A percentile compares a stretch with the other conserved stretches of the same genome.
Evolutionary conservation across 2,113 vertebrate species (phyloP).

Genomic region (Tor tambroides): DNA sequence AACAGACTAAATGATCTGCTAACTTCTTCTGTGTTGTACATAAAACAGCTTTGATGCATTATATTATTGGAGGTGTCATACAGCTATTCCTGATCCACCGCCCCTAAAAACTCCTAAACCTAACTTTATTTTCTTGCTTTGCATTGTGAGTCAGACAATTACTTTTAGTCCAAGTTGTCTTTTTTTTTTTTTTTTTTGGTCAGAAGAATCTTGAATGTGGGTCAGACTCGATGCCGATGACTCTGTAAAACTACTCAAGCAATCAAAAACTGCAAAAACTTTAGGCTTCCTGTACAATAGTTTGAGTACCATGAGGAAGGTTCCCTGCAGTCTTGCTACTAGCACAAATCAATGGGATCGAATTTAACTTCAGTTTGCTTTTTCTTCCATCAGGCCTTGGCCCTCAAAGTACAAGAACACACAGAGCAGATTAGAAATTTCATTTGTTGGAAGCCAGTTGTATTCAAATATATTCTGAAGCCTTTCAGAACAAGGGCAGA

Average conservation of each 20-base stretch:
- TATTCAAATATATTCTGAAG: constrained; percentile 19
- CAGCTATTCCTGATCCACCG: background rate
- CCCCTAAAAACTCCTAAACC: no score
- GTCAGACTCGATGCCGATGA: background rate
- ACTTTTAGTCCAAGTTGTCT: background rate
- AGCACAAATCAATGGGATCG: constrained; percentile 10
- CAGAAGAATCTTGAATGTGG: background rate
- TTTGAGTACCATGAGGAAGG: background rate
- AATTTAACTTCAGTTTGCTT: constrained; percentile 3
- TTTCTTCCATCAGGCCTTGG: background rate
- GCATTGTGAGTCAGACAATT: no score
- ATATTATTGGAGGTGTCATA: background rate
- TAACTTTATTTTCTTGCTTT: no score
- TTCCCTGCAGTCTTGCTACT: background rate
- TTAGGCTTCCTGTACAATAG: background rate
- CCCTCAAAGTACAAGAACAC: background rate
- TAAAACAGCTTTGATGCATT: background rate
- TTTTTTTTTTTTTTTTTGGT: background rate
- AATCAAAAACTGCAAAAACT: background rate
- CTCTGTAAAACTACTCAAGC: background rate
- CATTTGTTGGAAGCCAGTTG: constrained; percentile 1
- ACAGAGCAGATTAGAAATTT: constrained; percentile 6
- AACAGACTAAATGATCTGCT: background rate
- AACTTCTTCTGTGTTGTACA: background rate
- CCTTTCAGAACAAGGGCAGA: background rate